These are phyloP conservation scores for Taeniopygia guttata DNA, from an alignment of 2,797 vertebrate genomes.

Conservation along the genomic window DNA sequence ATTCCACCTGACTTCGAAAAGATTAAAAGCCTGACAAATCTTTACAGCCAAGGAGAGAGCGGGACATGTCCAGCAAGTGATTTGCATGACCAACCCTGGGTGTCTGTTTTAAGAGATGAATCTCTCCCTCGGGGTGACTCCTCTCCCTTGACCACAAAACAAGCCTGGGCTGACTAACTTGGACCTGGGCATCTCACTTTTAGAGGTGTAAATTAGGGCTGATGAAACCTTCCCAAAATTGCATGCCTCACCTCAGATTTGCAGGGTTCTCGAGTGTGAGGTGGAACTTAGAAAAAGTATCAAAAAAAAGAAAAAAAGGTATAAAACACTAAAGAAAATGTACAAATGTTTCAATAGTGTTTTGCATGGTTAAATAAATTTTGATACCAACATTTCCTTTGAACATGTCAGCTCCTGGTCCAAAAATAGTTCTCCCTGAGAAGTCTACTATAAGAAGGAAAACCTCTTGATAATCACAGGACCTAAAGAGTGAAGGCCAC, in stretches of 20 bases:
- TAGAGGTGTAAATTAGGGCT: conserved; percentile 9
- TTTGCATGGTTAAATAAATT: background rate
- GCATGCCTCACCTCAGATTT: background rate
- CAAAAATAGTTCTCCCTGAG: background rate
- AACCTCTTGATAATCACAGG: background rate
- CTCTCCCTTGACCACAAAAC: conserved; percentile 23
- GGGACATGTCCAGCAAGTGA: background rate
- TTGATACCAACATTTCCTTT: background rate
- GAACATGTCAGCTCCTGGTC: background rate
- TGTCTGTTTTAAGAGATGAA: conserved; percentile 7
- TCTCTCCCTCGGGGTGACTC: background rate
- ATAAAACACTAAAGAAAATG: background rate
- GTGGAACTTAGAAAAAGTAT: background rate
- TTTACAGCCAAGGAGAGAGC: background rate
- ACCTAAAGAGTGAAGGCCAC: background rate
- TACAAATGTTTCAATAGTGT: rapidly evolving
- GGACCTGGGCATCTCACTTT: conserved; percentile 4
- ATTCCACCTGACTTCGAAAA: background rate
- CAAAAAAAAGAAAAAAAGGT: background rate
- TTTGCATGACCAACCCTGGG: background rate
- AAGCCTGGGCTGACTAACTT: conserved; percentile 17
- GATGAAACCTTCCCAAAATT: conserved; percentile 12
- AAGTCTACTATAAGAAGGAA: background rate
- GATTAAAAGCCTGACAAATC: background rate
- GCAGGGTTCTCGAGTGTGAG: background rate